Conservation (phyloP, 1,140 invertebrate genomes). For the Drosophila ironensis region DNA sequence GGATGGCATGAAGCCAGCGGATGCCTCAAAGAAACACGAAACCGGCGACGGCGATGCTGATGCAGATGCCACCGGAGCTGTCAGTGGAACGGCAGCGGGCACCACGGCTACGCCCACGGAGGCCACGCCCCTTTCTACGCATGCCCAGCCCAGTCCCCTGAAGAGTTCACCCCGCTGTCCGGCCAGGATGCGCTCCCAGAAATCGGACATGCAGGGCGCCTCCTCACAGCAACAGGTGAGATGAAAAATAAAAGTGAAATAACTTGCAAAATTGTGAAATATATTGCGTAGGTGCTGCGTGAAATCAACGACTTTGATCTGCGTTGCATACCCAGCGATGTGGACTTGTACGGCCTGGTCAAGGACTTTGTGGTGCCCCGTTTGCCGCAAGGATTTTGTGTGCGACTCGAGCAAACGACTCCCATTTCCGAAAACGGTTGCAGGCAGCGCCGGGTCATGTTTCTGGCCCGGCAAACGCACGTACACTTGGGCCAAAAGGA, state of each 20-base stretch:
- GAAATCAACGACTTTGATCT: slow-evolving; percentile 78
- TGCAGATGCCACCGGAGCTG: slow-evolving; percentile 2
- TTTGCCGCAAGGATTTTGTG: slow-evolving; percentile 72
- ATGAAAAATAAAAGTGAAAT: neutral
- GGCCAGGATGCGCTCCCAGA: slow-evolving; percentile 56
- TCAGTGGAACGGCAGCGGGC: slow-evolving; percentile 10
- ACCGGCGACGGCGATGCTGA: neutral
- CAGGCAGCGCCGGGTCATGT: slow-evolving; percentile 50
- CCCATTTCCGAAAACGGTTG: slow-evolving; percentile 21
- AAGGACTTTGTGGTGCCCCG: slow-evolving; percentile 79
- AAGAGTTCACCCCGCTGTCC: slow-evolving; percentile 73
- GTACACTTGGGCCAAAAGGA: slow-evolving; percentile 30
- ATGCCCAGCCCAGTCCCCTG: slow-evolving; percentile 70
- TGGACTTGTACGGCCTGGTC: slow-evolving; percentile 72
- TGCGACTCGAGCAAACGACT: slow-evolving; percentile 62
- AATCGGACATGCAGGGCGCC: slow-evolving; percentile 17
- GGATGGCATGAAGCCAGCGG: slow-evolving; percentile 57
- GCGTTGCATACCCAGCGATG: slow-evolving; percentile 63
- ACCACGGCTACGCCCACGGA: slow-evolving; percentile 67
- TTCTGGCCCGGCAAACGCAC: slow-evolving; percentile 61
- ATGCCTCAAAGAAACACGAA: neutral
- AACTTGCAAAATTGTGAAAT: neutral
- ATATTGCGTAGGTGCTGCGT: slow-evolving; percentile 14
- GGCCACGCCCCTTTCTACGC: slow-evolving; percentile 64
- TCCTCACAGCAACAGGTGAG: slow-evolving; percentile 18